A percentile compares a stretch with the other conserved stretches of the same genome.
Evolutionary conservation across 2,113 vertebrate species (phyloP).

Genomic region (Irena cyanogastra): DNA sequence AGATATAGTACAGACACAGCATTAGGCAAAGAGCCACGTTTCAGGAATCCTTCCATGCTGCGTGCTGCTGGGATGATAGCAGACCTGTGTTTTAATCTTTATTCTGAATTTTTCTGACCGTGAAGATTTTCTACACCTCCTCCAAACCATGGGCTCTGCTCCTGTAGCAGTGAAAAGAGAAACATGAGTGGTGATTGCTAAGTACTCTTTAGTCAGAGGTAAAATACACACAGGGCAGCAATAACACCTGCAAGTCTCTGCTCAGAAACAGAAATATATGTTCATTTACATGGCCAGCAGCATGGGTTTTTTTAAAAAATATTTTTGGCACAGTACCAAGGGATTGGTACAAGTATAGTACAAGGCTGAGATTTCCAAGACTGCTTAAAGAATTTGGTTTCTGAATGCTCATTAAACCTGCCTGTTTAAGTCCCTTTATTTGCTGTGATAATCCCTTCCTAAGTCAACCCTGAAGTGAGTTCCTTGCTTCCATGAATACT

Average conservation of each 20-base stretch:
- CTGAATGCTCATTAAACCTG: neutral
- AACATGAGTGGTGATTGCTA: accelerated
- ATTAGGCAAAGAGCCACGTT: neutral
- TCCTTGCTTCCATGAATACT: neutral
- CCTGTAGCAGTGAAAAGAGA: neutral
- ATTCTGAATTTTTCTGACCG: neutral
- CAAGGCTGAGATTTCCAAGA: neutral
- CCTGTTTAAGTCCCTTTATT: neutral
- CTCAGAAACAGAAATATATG: neutral
- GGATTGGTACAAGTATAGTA: neutral
- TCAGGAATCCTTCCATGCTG: neutral
- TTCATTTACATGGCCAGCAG: neutral
- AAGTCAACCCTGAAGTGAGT: neutral
- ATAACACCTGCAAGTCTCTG: neutral
- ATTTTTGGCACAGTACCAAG: neutral
- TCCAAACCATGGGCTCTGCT: neutral
- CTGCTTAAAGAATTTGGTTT: neutral
- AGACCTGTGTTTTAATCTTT: neutral
- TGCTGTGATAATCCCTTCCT: neutral
- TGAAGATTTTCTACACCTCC: neutral
- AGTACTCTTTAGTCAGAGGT: neutral
- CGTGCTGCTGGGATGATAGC: neutral
- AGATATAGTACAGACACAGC: neutral
- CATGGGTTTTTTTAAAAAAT: neutral
- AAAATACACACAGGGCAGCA: neutral